Conservation (phyloP, 2,113 vertebrate species). For the Osmerus eperlanus region DNA sequence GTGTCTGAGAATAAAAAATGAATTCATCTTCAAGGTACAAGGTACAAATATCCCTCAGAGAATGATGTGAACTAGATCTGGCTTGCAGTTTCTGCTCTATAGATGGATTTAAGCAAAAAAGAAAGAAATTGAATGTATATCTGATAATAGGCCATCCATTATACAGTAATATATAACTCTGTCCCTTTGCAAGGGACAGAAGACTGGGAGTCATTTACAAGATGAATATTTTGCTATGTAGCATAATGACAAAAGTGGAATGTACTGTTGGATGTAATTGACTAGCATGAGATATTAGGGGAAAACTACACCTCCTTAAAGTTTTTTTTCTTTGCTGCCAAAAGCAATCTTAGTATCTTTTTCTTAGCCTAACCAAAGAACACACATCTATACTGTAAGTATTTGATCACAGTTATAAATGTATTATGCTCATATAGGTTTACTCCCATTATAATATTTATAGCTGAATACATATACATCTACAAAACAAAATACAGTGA, state of each 20-base stretch:
- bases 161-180: not conserved
- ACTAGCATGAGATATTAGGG: not conserved
- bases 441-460: no score
- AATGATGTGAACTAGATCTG: slow-evolving; percentile 17
- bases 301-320: no score
- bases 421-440: no score
- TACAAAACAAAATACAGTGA: no score
- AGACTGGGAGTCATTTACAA: not conserved
- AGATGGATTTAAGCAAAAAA: slow-evolving; percentile 2
- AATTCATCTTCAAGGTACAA: no score
- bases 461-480: no score
- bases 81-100: not conserved
- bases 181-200: not conserved
- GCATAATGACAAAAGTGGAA: slow-evolving; percentile 3
- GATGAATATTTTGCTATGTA: not conserved
- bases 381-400: no score
- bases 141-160: not conserved
- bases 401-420: no score
- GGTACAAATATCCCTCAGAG: slow-evolving; percentile 3
- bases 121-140: not conserved
- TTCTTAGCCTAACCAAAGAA: no score
- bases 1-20: no score
- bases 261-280: not conserved
- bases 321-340: no score
- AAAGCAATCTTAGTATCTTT: no score